Base-by-base conservation (phyloP, 2,888 invertebrate species). In the Ceraclea dissimilis region DNA sequence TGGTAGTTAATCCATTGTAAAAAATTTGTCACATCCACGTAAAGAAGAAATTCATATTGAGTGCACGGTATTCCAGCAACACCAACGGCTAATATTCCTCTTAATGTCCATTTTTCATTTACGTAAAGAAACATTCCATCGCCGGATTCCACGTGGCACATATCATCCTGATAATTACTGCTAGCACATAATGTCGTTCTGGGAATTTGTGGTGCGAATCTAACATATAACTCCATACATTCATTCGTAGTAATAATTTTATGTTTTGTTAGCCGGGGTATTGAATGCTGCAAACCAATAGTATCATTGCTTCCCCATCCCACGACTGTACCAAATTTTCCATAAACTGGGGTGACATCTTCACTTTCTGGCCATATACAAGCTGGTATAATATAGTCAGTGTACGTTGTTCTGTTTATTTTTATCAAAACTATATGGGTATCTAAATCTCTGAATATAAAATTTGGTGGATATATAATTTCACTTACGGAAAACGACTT, bases 291-390 rank as follows among this genome's bases (percentile, higher is more conserved):
- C 65, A 60, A 52, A 62, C n/a, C 67, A 63, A 2, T 70, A 20
- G 63, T 60, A 59, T 75, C 76, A 56, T 73, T 70, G 33, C 65
- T 67, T 2, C 73, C 79, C 82, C 82, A 82, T 6, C 81, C 80
- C 6, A 79, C 76, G 2, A 80, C 71, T n/a, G 72, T 70, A 13
- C 81, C 82, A n/a, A 43, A 31, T 50, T 21, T 22, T 2, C 55
- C 58, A 22, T 51, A 39, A 2, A 58, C 31, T n/a, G 47, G 11
- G 10, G 20, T 46, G 26, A 46, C 33, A 21, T 55, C 50, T 6
- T 44, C 18, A 18, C 44, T 34, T 21, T 49, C 52, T 2, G 19
- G 17, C 58, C 58, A 58, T 19, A 56, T n/a, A 48, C 56, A 56
- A 6, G 50, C 56, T 2, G 56, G 56, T 1, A 51, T 22, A 2